Evolutionary conservation across 2,797 vertebrate species (phyloP), one percentile per base, ranked within the genome.

Genomic region (Aphelocoma californica): DNA sequence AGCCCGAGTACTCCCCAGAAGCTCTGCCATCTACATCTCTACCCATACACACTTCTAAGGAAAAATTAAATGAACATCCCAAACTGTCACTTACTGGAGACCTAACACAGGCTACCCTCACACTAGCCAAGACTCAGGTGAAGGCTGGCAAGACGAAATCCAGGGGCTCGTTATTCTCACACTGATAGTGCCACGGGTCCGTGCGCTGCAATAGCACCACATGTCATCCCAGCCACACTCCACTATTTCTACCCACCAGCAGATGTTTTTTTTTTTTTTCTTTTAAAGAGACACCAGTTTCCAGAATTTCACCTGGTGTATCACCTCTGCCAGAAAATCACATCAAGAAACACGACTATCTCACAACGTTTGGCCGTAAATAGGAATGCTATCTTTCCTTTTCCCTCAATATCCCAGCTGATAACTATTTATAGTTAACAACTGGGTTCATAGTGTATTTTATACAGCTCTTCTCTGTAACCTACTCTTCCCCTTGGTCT

Each of bases 181-280:
- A 82, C 87, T 53, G 28, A 77, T 54, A 85, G 93, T 97, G 96
- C 96, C 96, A 97, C 8, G 24, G 88, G 86, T 86, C 44, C 32
- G 2, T 74, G 95, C 88, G 50, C 97, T 95, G 91, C 94, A 87
- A 9, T 80, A 92, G 78, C 93, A 77, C 94, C 97, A 97, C 97
- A 98, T 97, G 97, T 94, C 91, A 86, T 56, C 88, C 74, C 82
- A 94, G 45, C 69, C 58, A 36, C 90, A 90, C 93, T 94, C 70
- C 86, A 83, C 96, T 94, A 91, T 96, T 96, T 88, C 88, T 95
- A 97, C 87, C 60, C 95, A 89, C 81, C 86, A 95, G 93, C 8
- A 5, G 51, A 70, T 81, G 82, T 64, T 14, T 6, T 13, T 15
- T 67, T 64, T 82, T 69, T 60, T 86, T 84, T 66, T 44, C 42